Evolutionary conservation across 2,797 vertebrate species (phyloP), one percentile per base, ranked within the genome.

Genomic region (Ammospiza maritima): DNA sequence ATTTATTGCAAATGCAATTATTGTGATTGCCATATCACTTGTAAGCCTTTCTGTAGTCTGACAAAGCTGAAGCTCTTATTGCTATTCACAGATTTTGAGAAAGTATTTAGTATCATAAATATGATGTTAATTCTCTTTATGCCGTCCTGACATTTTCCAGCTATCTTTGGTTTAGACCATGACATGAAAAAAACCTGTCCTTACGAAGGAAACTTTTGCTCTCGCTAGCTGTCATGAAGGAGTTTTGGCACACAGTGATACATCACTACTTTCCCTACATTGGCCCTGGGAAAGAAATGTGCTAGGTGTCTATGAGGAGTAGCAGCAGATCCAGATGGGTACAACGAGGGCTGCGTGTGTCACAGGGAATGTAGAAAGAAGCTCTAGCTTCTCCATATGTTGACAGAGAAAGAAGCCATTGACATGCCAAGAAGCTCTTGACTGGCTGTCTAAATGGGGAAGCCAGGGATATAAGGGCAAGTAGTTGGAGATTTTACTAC

Each of bases 311-410:
- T 72, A 29, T 40, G 66, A 90, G 70, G 50, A 81, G 62, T 61
- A 70, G 38, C 1, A 2, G 78, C 64, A 80, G 84, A 96, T 57
- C 65, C 93, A 97, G 90, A 95, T 88, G 89, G 92, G 78, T 80
- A 71, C 71, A 67, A 74, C 0, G 27, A 85, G 58, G 61, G 53
- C 67, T 94, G 54, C 0, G 0, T 34, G 57, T 94, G 69, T 95
- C 87, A 80, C 44, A 83, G 85, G 29, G 69, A 91, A 72, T 29
- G n/a, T 1, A 81, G 65, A 51, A 85, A 74, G 58, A 30, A 93
- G 76, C n/a, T 88, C 58, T 69, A 16, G 67, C 58, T 88, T 56
- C 62, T 88, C 92, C 92, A 92, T 92, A 92, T 88, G 89, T 66
- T 96, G 82, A 77, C 32, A 79, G 75, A 80, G 86, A 71, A 92